Evolutionary conservation across 2,113 vertebrate species (phyloP), one percentile per base, ranked within the genome.

Genomic region (Smithornis capensis): DNA sequence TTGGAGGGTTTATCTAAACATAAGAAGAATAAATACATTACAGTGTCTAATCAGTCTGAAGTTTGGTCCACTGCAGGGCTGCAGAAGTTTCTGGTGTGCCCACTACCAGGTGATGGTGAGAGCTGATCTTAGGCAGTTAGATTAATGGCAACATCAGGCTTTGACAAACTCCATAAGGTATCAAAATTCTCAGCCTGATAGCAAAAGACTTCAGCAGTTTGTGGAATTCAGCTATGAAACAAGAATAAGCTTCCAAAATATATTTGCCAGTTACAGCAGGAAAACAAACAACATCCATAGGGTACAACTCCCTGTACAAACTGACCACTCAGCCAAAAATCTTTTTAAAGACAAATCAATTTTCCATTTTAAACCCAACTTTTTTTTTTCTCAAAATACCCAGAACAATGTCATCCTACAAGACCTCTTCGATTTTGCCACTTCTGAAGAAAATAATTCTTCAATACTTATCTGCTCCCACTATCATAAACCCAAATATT

Each of bases 91-190:
- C 63, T 50, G 4, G 2, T 5, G 29, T 33, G 45, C 45, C 37
- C 42, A 21, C 14, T 45, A 3, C 42, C 7, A 52, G 63, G 44
- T 0, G 6, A 10, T 2, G 2, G 33, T 16, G 37, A 4, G 7
- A 53, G 35, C 29, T 44, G 10, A 4, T 33, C 7, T 4, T 5
- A 29, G 50, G 15, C 37, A 70, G 14, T 0, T 24, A 13, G 44
- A 6, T 14, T 17, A 8, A 7, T 1, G 7, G 37, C 3, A 42
- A 6, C 29, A 6, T 13, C 35, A 14, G 13, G 38, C 3, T 13
- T 3, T n/a, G 35, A 22, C n/a, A 31, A 55, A 37, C 7, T 28
- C 45, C 56, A 7, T 0, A 1, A 4, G 29, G 27, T 0, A 6
- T 11, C 31, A 9, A 45, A 33, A 2, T 6, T 1, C 49, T 56